Percentiles rank a stretch among this genome's conserved stretches.
Conservation (phyloP, 2,888 invertebrate genomes). For the Ophion costatus region DNA sequence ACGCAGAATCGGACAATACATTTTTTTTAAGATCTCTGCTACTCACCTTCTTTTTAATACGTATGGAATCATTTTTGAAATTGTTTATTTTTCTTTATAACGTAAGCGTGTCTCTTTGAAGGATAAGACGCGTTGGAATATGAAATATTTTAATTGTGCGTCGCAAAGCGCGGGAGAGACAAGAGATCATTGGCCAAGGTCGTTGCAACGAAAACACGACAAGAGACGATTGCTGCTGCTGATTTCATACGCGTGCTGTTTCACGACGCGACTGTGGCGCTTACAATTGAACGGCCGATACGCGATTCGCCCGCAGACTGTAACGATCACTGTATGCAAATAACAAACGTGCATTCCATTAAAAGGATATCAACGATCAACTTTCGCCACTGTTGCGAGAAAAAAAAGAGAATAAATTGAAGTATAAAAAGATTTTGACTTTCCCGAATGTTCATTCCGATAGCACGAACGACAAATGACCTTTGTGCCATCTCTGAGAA, state of each 20-base stretch:
- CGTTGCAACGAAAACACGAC: slow-evolving; percentile 13
- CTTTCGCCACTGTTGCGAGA: slow-evolving; percentile 44
- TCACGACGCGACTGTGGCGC: slow-evolving; percentile 6
- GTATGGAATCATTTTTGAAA: background rate
- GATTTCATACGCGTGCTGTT: slow-evolving; percentile 42
- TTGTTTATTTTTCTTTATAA: background rate
- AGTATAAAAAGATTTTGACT: background rate
- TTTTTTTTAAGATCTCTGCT: no score
- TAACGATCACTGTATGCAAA: slow-evolving; percentile 34
- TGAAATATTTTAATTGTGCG: slow-evolving; percentile 7
- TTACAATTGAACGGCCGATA: slow-evolving; percentile 42
- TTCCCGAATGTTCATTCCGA: background rate
- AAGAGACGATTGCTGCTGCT: slow-evolving; percentile 12
- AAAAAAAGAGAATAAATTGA: background rate
- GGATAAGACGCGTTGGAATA: background rate
- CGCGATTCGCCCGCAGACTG: slow-evolving; percentile 11
- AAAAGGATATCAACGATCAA: slow-evolving; percentile 47
- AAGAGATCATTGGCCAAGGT: slow-evolving; percentile 33
- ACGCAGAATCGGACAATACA: no score
- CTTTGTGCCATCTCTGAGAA: background rate
- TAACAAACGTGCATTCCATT: slow-evolving; percentile 4
- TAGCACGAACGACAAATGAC: slow-evolving; percentile 13
- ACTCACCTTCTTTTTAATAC: no score
- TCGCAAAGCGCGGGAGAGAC: background rate
- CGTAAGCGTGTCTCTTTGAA: background rate